Base-by-base conservation (phyloP, 2,888 invertebrate genomes). In the Lymantria dispar region DNA sequence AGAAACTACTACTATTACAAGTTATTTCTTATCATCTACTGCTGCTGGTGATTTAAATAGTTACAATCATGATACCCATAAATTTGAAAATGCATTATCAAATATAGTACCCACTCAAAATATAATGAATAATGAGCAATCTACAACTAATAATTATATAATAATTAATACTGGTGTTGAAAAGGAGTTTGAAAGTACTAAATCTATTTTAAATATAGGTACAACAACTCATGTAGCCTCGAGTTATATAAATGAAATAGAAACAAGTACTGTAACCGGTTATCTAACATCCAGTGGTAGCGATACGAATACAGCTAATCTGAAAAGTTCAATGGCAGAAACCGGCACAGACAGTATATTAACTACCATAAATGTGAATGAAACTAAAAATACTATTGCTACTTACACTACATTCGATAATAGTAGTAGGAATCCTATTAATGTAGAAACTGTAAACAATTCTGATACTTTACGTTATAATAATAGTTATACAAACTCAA, bases 151-250 rank as follows among this genome's bases (percentile, higher is more conserved):
- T 33, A 33, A 33, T 33, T 5, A 33, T 33, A 1, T 33, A 33
- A 10, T 10, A 5, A 8, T 8, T 33, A 7, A 10, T 33, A 10
- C 33, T 1, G 10, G 37, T 12, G 15, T 30, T 39, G 38, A 38
- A 30, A 22, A 39, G 3, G 33, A 9, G 8, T 33, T 8, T 38
- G 42, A 15, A 0, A 10, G 13, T 8, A 43, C 42, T 38, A 31
- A 43, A 39, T 38, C 38, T 31, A 9, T 12, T 12, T 14, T 29
- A 45, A 15, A 37, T 30, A 8, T 33, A 11, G 31, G 38, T 15
- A 30, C 12, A 39, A 48, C 45, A 12, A 33, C 43, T 8, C 30
- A 15, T 45, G 36, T 41, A 45, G 43, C 13, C 22, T 47, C 41
- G 50, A 29, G 46, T 31, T 31, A 8, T 38, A 38, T n/a, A 38